These are phyloP conservation scores for Microtus oregoni DNA, from an alignment of 2,113 vertebrate genomes.

Conservation along the genomic window DNA sequence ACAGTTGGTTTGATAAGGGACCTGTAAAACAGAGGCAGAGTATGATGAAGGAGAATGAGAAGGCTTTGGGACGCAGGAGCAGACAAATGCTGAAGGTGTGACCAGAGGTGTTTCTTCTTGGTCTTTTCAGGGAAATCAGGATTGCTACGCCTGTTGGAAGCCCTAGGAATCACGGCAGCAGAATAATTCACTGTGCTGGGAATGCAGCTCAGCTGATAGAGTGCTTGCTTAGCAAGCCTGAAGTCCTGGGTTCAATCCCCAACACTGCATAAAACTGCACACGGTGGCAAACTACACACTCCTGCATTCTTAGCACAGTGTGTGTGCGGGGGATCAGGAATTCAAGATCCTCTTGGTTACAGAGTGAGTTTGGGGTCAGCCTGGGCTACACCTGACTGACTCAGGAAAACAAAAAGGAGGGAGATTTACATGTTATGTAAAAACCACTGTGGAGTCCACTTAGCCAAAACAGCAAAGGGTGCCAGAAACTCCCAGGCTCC, in stretches of 20 bases:
- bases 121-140: not conserved
- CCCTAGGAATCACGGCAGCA: not conserved
- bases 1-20: constrained; percentile 26
- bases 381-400: not conserved
- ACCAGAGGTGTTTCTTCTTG: not conserved
- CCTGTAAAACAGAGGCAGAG: not conserved
- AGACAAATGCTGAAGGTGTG: not conserved
- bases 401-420: not conserved
- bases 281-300: not conserved
- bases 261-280: not conserved
- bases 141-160: not conserved
- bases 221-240: not conserved
- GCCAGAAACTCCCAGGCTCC: not conserved
- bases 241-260: not conserved
- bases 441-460: not conserved
- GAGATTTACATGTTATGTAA: not conserved
- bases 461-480: not conserved
- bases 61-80: not conserved
- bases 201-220: not conserved
- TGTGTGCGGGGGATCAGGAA: not conserved
- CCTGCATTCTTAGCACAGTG: not conserved
- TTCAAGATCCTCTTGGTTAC: too few relatives aligned
- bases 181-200: not conserved
- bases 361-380: not conserved
- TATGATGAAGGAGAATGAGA: not conserved